Evolutionary conservation across 2,888 invertebrate species (phyloP), one percentile per base, ranked within the genome.

Genomic region (Catocala fraxini): DNA sequence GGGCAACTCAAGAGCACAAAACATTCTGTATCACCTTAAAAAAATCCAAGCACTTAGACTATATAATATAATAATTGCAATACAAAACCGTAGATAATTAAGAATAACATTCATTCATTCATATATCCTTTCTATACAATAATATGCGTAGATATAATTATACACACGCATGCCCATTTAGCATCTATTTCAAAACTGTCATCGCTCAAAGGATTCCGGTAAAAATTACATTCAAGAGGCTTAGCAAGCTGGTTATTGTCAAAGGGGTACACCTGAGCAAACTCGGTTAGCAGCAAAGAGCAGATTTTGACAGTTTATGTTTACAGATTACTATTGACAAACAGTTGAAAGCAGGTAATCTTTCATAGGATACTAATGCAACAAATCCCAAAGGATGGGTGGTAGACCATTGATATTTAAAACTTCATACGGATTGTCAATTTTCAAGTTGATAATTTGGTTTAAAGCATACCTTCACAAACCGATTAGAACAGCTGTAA

Each of bases 221-320:
- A 73, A 73, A 79, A 79, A 79, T 79, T 80, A 75, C 80, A 83
- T 82, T 83, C 81, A 82, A 87, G 85, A 87, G 86, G 86, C 77
- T 84, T 84, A 84, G 76, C 80, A 73, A 81, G 74, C 76, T 81
- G 71, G 75, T 81, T 81, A 81, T 87, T 87, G 79, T 85, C 60
- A 82, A 84, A 80, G 79, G 81, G 82, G 56, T 80, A 76, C 91
- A 92, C 92, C 93, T 93, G 93, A 90, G 81, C 88, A 92, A 92
- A 93, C 92, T 88, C 79, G 79, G 79, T 73, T 80, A 79, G 83
- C 87, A 86, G 87, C 89, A 89, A 90, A 91, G 89, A 88, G 83
- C 76, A 88, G 91, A 92, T 91, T 92, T 92, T 92, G 88, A 92
- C 92, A 92, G 92, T 92, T 93, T 88, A 77, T 92, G 86, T 93